A percentile compares a stretch with the other conserved stretches of the same genome.
phyloP scores from a whole-genome alignment of 1,140 invertebrate genomes.

The Drosophila saltans region DNA sequence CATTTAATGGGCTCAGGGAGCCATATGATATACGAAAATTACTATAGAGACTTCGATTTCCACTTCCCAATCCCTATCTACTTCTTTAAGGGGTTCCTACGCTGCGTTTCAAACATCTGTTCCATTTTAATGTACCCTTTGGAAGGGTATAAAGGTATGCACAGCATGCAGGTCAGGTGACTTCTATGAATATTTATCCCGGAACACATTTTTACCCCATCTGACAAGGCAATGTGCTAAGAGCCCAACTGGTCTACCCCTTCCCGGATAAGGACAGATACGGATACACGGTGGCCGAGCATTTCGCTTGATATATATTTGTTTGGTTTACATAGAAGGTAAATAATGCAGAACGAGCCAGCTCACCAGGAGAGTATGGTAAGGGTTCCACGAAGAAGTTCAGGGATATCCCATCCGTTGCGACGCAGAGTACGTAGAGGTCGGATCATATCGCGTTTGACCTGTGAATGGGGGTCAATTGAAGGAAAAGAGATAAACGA shows the following conservation, averaged over 20 bases:
- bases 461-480: constrained; percentile 27
- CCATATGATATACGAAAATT: too few species aligned
- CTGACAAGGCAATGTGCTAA: not conserved
- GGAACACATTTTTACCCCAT: constrained; percentile 1
- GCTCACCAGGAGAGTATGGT: constrained; percentile 60
- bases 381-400: constrained; percentile 38
- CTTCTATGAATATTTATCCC: not conserved
- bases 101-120: too few species aligned
- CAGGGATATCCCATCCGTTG: constrained; percentile 57
- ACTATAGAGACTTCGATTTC: too few species aligned
- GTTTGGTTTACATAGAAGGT: constrained; percentile 44
- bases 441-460: constrained; percentile 44
- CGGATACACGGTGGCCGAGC: constrained; percentile 3
- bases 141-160: not conserved
- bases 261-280: not conserved
- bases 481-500: not conserved
- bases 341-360: not conserved
- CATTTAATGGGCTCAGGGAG: too few species aligned
- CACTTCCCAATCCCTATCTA: too few species aligned
- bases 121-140: too few species aligned
- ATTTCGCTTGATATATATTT: constrained; percentile 29
- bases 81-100: too few species aligned
- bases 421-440: constrained; percentile 46
- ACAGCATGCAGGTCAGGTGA: not conserved
- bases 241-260: not conserved